Base-by-base conservation (phyloP, 2,888 invertebrate genomes). In the Cryptus viduatorius region DNA sequence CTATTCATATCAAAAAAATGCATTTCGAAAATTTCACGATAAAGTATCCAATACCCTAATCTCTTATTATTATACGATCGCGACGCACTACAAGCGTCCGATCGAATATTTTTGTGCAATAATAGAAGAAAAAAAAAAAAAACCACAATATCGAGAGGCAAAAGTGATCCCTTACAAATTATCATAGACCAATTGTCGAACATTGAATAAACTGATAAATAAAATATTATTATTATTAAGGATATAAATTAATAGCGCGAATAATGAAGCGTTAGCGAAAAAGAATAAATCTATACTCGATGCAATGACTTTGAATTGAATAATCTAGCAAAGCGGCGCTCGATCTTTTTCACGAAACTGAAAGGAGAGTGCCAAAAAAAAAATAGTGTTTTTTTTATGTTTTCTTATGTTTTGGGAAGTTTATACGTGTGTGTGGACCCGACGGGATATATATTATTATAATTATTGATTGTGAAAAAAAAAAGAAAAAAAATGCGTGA, bases 271-370 rank as follows among this genome's bases (percentile, higher is more conserved):
- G 75, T 83, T 83, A 76, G 75, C 75, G 76, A 68, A 24, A 73
- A 77, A 84, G 71, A 77, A 84, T 82, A 72, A 76, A 87, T 87
- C 83, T 85, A 86, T 85, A 87, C 84, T 86, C 82, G 88, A 92
- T 92, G 93, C 93, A 93, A 93, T 93, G 93, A 92, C 93, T 90
- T 90, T 92, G 93, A 93, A 93, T 93, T 93, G 93, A 93, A 91
- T 88, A 91, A 91, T 87, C 89, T 92, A 92, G 92, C 89, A 88
- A 88, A 61, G 76, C 89, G 53, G 92, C 90, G 89, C 93, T 92
- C 92, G 90, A 89, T 90, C 90, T 91, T 90, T 84, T 89, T 87
- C 86, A 89, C 82, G 84, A 90, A 90, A 90, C 84, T 89, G 37
- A 37, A 37, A 89, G 91, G 90, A 90, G 91, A 91, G 92, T 91